phyloP scores from a whole-genome alignment of 2,888 invertebrate species.

The Daptonema setosum region DNA sequence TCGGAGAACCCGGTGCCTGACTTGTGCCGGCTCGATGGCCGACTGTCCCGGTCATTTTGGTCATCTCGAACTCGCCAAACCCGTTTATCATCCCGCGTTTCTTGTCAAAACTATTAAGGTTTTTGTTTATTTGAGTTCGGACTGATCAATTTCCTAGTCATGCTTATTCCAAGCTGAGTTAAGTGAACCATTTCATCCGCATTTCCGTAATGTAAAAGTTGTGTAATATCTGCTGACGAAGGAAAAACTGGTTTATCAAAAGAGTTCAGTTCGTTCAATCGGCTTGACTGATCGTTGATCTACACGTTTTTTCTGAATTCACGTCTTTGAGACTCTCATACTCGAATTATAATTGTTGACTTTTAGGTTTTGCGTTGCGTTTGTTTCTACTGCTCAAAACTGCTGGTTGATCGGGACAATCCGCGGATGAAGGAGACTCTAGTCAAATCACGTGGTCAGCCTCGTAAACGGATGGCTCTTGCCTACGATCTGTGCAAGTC shows the following conservation, averaged over 20 bases:
- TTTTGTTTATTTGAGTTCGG: not conserved
- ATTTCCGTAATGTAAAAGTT: not conserved
- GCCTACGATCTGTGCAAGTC: constrained; percentile 95
- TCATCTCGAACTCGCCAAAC: constrained; percentile 89
- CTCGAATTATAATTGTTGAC: too few relatives aligned
- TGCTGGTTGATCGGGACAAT: constrained; percentile 76
- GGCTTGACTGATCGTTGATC: too few relatives aligned
- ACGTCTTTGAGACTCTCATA: too few relatives aligned
- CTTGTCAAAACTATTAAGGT: constrained; percentile 80
- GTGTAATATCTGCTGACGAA: too few relatives aligned
- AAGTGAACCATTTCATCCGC: not conserved
- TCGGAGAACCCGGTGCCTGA: constrained; percentile 41
- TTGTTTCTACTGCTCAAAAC: constrained; percentile 92
- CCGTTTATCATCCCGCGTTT: constrained; percentile 94
- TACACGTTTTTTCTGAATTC: too few relatives aligned
- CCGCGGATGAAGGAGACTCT: constrained; percentile 81
- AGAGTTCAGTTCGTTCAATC: too few relatives aligned
- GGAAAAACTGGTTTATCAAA: too few relatives aligned
- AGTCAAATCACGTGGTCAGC: constrained; percentile 54
- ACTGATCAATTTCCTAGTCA: too few relatives aligned
- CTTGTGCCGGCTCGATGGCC: constrained; percentile 85
- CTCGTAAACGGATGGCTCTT: constrained; percentile 72
- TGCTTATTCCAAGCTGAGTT: too few relatives aligned
- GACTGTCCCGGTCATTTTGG: constrained; percentile 99
- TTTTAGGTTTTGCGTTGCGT: constrained; percentile 65